These are phyloP conservation scores for Synanthedon formicaeformis DNA, from an alignment of 2,888 invertebrate genomes.

Conservation along the genomic window DNA sequence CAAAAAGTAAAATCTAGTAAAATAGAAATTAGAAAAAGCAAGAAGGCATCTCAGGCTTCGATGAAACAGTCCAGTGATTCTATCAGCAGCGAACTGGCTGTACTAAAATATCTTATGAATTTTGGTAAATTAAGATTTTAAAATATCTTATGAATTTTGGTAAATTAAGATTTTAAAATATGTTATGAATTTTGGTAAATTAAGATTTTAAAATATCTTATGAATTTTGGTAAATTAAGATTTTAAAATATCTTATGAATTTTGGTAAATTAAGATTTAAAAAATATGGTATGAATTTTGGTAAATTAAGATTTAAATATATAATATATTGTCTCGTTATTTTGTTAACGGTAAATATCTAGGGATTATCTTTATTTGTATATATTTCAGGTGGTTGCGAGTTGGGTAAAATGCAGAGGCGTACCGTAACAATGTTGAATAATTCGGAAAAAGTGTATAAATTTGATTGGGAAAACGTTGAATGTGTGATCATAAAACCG, in stretches of 20 bases:
- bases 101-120: slow-evolving; percentile 53
- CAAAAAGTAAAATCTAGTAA: slow-evolving; percentile 28
- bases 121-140: slow-evolving; percentile 30
- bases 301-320: too few relatives aligned
- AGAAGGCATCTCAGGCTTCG: slow-evolving; percentile 30
- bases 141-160: slow-evolving; percentile 35
- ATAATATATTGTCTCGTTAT: too few relatives aligned
- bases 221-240: slow-evolving; percentile 40
- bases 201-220: slow-evolving; percentile 1
- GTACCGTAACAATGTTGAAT: slow-evolving; percentile 51
- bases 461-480: slow-evolving; percentile 43
- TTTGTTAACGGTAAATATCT: too few relatives aligned
- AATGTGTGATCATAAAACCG: slow-evolving; percentile 42
- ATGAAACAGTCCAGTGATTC: slow-evolving; percentile 28
- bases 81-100: slow-evolving; percentile 22
- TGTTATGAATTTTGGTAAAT: slow-evolving; percentile 40
- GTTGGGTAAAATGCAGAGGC: slow-evolving; percentile 35
- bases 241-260: slow-evolving; percentile 19
- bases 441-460: slow-evolving; percentile 61
- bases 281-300: slow-evolving; percentile 30
- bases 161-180: slow-evolving; percentile 11
- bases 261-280: slow-evolving; percentile 30
- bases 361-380: too few relatives aligned
- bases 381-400: slow-evolving; percentile 48
- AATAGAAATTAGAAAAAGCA: slow-evolving; percentile 23